These are phyloP conservation scores for Ophonus ardosiacus DNA, from an alignment of 2,888 invertebrate species.

Conservation along the genomic window DNA sequence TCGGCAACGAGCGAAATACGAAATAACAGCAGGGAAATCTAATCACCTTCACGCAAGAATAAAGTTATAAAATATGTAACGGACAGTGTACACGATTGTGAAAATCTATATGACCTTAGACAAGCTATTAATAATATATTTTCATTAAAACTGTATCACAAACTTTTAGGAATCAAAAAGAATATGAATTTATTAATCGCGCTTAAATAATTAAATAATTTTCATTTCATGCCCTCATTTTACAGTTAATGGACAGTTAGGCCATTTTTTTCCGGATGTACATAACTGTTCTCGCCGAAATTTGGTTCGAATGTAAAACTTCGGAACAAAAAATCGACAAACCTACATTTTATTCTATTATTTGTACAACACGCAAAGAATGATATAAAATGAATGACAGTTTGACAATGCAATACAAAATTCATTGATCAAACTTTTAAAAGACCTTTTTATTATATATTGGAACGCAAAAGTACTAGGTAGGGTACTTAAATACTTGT, in stretches of 20 bases:
- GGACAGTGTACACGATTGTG: slow-evolving; percentile 4
- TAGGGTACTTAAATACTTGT: background rate
- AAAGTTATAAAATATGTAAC: slow-evolving; percentile 17
- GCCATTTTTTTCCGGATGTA: background rate
- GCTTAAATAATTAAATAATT: slow-evolving; percentile 1
- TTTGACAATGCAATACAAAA: slow-evolving; percentile 21
- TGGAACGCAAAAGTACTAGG: slow-evolving; percentile 40
- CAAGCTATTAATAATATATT: slow-evolving; percentile 19
- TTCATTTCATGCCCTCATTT: background rate
- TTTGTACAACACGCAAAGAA: slow-evolving; percentile 18
- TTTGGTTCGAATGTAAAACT: background rate
- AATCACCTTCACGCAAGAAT: slow-evolving; percentile 18
- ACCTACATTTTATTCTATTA: slow-evolving; percentile 16
- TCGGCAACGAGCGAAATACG: slow-evolving; percentile 8
- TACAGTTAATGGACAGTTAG: slow-evolving; percentile 1
- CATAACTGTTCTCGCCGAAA: slow-evolving; percentile 8
- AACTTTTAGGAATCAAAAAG: background rate
- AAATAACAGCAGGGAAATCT: background rate
- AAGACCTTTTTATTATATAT: slow-evolving; percentile 38
- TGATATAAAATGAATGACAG: slow-evolving; percentile 12
- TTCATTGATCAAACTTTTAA: slow-evolving; percentile 58
- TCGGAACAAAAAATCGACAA: background rate
- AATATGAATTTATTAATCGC: background rate
- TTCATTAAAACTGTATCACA: background rate
- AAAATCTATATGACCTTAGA: slow-evolving; percentile 45